Percentiles rank a stretch among this genome's conserved stretches.
phyloP scores from a whole-genome alignment of 2,113 vertebrate genomes.

The Syngnathus scovelli region DNA sequence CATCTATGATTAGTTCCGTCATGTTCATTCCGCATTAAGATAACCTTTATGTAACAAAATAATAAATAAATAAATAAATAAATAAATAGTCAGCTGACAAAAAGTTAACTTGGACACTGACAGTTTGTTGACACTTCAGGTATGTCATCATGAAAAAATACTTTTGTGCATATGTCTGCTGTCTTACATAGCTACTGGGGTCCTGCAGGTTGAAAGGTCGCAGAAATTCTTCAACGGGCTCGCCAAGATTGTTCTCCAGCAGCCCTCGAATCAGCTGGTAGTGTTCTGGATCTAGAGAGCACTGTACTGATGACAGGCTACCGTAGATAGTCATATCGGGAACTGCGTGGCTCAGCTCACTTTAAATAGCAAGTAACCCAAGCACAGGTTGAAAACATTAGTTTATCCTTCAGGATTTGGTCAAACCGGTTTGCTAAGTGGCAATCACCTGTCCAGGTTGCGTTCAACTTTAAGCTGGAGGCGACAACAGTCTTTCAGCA shows the following conservation, averaged over 20 bases:
- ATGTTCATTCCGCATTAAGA: background rate
- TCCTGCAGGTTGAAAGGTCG: slow-evolving; percentile 93
- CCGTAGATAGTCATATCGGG: slow-evolving; percentile 89
- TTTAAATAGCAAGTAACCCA: slow-evolving; percentile 38
- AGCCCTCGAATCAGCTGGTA: slow-evolving; percentile 89
- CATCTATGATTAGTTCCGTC: background rate
- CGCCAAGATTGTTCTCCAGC: slow-evolving; percentile 91
- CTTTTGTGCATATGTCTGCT: background rate
- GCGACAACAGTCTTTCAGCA: slow-evolving; percentile 84
- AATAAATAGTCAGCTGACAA: no score
- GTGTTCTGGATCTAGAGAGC: slow-evolving; percentile 84
- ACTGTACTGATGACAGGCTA: slow-evolving; percentile 88
- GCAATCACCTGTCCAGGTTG: slow-evolving; percentile 87
- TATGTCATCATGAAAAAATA: no score
- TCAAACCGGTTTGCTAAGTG: background rate
- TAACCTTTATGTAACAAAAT: background rate
- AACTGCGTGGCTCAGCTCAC: slow-evolving; percentile 87
- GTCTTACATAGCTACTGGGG: slow-evolving; percentile 87
- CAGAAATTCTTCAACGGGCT: slow-evolving; percentile 91
- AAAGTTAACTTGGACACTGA: no score
- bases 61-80: no score
- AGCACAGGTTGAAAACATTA: background rate
- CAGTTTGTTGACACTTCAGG: no score
- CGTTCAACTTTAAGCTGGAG: slow-evolving; percentile 90
- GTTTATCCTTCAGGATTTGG: background rate